phyloP scores from a whole-genome alignment of 2,797 vertebrate species.

The Sebastes steindachneri region DNA sequence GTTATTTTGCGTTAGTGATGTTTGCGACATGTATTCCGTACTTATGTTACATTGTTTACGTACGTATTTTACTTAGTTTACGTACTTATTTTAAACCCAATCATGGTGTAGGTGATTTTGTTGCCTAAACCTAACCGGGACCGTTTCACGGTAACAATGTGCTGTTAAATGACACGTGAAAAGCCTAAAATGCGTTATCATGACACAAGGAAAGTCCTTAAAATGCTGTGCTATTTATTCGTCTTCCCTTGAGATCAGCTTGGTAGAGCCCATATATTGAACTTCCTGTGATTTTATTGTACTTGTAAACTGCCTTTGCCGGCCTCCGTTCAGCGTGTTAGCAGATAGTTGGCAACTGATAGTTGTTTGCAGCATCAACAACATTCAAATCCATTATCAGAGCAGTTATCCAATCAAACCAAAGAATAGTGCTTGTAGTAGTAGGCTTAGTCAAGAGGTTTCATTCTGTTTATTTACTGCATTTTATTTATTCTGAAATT shows the following conservation, averaged over 20 bases:
- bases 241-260: neutral
- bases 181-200: neutral
- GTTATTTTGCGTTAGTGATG: neutral
- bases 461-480: slow-evolving; percentile 43
- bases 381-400: slow-evolving; percentile 20
- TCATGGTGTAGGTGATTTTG: neutral
- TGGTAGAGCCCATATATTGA: slow-evolving; percentile 58
- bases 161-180: neutral
- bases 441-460: slow-evolving; percentile 37
- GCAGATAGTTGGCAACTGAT: slow-evolving; percentile 27
- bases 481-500: slow-evolving; percentile 66
- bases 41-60: neutral
- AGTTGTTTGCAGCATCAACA: slow-evolving; percentile 20
- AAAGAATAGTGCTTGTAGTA: slow-evolving; percentile 79
- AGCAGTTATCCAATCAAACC: slow-evolving; percentile 79
- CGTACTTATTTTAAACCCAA: neutral
- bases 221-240: neutral
- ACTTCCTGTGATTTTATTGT: slow-evolving; percentile 54
- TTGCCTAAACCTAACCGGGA: neutral
- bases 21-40: neutral
- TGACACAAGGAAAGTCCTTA: neutral
- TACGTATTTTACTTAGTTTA: neutral
- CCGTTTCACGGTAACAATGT: neutral
- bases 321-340: slow-evolving; percentile 46
- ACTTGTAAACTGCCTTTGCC: slow-evolving; percentile 70